Conservation (phyloP, 2,888 invertebrate species). For the Lacanobia oleracea region DNA sequence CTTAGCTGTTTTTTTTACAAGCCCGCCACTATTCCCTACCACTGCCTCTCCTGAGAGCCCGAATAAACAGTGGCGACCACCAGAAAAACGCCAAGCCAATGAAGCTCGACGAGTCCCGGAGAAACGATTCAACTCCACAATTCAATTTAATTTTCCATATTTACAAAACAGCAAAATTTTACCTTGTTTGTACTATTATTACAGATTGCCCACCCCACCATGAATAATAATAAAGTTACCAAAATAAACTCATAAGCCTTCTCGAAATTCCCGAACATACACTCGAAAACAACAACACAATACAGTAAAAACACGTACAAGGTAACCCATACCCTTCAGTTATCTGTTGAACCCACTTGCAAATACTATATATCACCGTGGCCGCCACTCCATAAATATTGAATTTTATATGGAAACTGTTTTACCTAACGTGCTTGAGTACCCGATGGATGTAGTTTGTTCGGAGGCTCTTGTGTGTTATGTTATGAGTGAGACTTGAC, state of each 20-base stretch:
- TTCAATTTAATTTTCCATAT: too few relatives aligned
- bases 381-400: slow-evolving; percentile 57
- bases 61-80: too few relatives aligned
- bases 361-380: slow-evolving; percentile 60
- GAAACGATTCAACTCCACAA: too few relatives aligned
- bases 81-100: too few relatives aligned
- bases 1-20: too few relatives aligned
- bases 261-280: not conserved
- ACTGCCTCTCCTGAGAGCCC: too few relatives aligned
- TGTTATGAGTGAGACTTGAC: not conserved
- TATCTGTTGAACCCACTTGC: slow-evolving; percentile 56
- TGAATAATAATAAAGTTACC: not conserved
- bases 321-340: slow-evolving; percentile 48
- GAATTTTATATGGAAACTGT: slow-evolving; percentile 59
- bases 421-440: slow-evolving; percentile 37
- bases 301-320: slow-evolving; percentile 27
- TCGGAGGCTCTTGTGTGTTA: not conserved
- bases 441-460: slow-evolving; percentile 31
- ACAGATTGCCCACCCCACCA: not conserved
- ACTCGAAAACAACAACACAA: slow-evolving; percentile 27
- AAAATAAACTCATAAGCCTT: not conserved
- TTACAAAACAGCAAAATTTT: not conserved
- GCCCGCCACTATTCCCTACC: too few relatives aligned
- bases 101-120: too few relatives aligned
- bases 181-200: not conserved